phyloP scores from a whole-genome alignment of 2,113 vertebrate genomes.

The Myrmophylax atrothorax region DNA sequence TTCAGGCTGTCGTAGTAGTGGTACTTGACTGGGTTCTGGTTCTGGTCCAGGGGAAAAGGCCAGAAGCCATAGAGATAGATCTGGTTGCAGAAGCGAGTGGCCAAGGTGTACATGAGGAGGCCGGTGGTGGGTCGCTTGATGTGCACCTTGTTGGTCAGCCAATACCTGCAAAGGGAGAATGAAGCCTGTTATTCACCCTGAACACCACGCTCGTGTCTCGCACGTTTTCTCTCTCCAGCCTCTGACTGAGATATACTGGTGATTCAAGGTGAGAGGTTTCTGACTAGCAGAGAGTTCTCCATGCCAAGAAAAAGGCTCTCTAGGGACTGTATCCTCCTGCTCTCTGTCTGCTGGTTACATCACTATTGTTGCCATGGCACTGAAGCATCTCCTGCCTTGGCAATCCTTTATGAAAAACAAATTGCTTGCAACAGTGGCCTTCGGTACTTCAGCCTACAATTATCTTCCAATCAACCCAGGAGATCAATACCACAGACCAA shows the following conservation, averaged over 20 bases:
- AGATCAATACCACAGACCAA: conserved; percentile 52
- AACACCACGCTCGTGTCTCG: neutral
- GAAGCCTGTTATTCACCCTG: neutral
- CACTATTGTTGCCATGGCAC: conserved; percentile 61
- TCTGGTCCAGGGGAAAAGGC: conserved; percentile 87
- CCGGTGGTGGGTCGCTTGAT: conserved; percentile 96
- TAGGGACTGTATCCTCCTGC: conserved; percentile 13
- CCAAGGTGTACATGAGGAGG: conserved; percentile 95
- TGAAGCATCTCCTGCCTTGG: conserved; percentile 39
- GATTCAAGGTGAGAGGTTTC: conserved; percentile 3
- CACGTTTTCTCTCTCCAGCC: neutral
- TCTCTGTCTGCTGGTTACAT: conserved; percentile 22
- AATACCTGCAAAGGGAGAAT: conserved; percentile 80
- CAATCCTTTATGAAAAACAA: conserved; percentile 59
- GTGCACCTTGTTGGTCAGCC: conserved; percentile 95
- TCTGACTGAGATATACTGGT: neutral
- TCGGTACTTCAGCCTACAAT: conserved; percentile 57
- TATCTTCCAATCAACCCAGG: conserved; percentile 36
- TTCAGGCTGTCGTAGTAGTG: conserved; percentile 95
- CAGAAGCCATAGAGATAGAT: conserved; percentile 97
- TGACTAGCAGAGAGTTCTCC: conserved; percentile 27
- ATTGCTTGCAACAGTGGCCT: conserved; percentile 32
- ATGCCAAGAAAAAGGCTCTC: conserved; percentile 40
- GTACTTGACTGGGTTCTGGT: conserved; percentile 90
- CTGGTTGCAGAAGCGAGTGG: conserved; percentile 94